Evolutionary conservation across 1,140 invertebrate species (phyloP), one percentile per base, ranked within the genome.

Genomic region (Drosophila watanabei): DNA sequence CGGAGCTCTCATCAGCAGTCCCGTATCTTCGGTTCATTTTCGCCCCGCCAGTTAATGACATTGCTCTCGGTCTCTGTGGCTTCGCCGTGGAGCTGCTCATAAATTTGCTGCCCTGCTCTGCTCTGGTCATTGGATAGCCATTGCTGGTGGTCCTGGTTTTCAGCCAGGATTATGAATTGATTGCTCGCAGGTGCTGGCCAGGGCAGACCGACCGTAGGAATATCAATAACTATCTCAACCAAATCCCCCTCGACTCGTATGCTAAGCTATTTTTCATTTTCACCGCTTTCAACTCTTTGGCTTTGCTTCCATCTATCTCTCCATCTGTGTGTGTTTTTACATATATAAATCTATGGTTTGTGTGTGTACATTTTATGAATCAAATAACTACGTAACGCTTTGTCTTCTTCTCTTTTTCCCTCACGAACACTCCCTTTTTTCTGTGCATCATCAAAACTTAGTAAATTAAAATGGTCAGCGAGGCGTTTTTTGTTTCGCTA

Each of bases 391-490:
- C 39, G 16, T 57, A 59, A 66, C 37, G 37, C 39, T 37, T 62
- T 61, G 48, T 54, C 35, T 49, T 13, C 24, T 58, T 61, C 37
- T 16, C 45, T 71, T 68, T 59, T 59, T 76, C 28, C 18, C 24
- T 14, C 8, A 7, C 39, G 1, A 24, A n/a, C 39, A 24, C 9
- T 49, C 35, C 41, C 49, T 75, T 72, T 72, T 39, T 69, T 65
- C 33, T 71, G 49, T 70, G 65, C 68, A 84, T 84, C 85, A 75
- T 89, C 81, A 79, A 77, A 88, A 89, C 78, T 88, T 89, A 89
- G 46, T 79, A 88, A 88, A 88, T 88, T 79, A 88, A 88, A 89
- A 89, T 88, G 85, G 84, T 89, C 78, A 85, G 81, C 59, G 68
- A 75, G 85, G 81, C 72, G 85, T 80, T 87, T 76, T 78, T 89